Base-by-base conservation (phyloP, 2,797 vertebrate genomes). In the Myotis planiceps region DNA sequence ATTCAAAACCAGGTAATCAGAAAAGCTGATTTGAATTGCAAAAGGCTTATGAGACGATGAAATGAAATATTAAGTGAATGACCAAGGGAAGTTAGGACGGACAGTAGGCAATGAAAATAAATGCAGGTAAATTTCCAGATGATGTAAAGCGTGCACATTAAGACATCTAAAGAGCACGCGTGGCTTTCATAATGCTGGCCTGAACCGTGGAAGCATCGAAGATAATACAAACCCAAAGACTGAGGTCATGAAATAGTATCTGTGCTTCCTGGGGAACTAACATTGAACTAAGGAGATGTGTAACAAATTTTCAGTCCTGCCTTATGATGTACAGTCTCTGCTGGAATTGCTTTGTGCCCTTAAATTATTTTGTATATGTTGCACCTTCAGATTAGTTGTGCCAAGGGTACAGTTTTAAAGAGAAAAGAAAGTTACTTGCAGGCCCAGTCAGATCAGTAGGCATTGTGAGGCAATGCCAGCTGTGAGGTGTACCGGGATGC, bases 371-470 rank as follows among this genome's bases (percentile, higher is more conserved):
- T 10, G 3, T 34, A 34, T 83, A 71, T 78, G 51, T 86, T 88
- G 21, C 65, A 80, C 90, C 90, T 96, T 83, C 39, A 96, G 78
- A 94, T 95, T 93, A 93, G 65, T 63, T 75, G 34, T 82, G 81
- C 85, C 85, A 86, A 92, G 79, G 51, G 37, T 86, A 65, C 60
- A 69, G 45, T 90, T 95, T 96, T 83, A 60, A 83, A 95, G 65
- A 92, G 71, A 68, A 93, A 95, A 92, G 81, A 90, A 95, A 96
- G 96, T 94, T 80, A 90, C 81, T 95, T 88, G 39, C 79, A 95
- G 88, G 90, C 47, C 88, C 75, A 87, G 79, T 71, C 90, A 91
- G 66, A 78, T 71, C 39, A 12, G n/a, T 93, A 82, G 51, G 89
- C 53, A 16, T 58, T 94, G 85, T 2, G 1, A 87, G 89, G 92